These are phyloP conservation scores for Lepidurus apus DNA, from an alignment of 1,140 invertebrate genomes.

Conservation along the genomic window DNA sequence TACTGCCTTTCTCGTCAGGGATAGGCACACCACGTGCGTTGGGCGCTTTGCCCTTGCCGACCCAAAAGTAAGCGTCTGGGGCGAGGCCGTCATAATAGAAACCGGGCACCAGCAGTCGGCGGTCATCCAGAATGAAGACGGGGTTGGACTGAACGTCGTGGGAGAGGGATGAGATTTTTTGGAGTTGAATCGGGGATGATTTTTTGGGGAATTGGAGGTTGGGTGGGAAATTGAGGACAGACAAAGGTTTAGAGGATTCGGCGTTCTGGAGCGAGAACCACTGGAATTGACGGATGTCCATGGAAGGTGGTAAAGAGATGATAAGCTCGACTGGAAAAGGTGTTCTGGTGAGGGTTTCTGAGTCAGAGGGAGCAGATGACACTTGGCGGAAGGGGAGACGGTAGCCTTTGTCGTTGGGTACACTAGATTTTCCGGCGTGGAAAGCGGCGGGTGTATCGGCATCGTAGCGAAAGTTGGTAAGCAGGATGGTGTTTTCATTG, in stretches of 20 bases:
- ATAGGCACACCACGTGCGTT: conserved; percentile 37
- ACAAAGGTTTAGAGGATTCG: not conserved
- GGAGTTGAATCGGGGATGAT: not conserved
- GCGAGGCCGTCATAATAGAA: not conserved
- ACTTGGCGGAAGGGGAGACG: not conserved
- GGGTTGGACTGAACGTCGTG: not conserved
- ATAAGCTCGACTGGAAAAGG: not conserved
- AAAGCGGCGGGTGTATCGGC: conserved; percentile 42
- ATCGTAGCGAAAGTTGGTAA: conserved; percentile 45
- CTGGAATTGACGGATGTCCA: not conserved
- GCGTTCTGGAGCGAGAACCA: not conserved
- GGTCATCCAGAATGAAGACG: not conserved
- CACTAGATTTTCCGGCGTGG: not conserved
- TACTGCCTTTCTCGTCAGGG: conserved; percentile 43
- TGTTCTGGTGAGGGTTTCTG: not conserved
- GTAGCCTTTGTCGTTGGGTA: not conserved
- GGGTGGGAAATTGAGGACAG: not conserved
- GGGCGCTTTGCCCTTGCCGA: conserved; percentile 37
- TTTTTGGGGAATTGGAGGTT: not conserved
- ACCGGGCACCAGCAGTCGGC: not conserved
- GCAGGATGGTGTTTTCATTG: conserved; percentile 46
- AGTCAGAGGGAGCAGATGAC: not conserved
- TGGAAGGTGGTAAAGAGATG: not conserved
- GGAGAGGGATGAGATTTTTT: not conserved
- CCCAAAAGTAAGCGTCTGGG: conserved; percentile 40